These are phyloP conservation scores for Zeus faber DNA, from an alignment of 2,113 vertebrate genomes.

Conservation along the genomic window DNA sequence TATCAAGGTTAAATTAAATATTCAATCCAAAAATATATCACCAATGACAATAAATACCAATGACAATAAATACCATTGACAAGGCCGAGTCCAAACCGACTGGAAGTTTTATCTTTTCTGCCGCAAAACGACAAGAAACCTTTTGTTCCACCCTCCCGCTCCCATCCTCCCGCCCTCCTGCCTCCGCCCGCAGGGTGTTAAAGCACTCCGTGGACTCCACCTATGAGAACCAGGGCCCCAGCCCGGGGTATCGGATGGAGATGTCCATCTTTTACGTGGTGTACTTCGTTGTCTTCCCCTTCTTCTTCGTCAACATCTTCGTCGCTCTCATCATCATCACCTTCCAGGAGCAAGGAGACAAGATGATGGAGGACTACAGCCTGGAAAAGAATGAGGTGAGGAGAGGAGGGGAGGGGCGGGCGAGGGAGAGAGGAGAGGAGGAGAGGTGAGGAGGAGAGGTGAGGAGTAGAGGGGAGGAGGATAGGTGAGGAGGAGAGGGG, in stretches of 20 bases:
- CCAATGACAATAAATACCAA: no score
- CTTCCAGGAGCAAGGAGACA: slow-evolving; percentile 9
- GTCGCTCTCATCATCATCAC: slow-evolving; percentile 10
- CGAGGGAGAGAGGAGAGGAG: neutral
- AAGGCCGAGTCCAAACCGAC: no score
- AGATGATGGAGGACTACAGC: slow-evolving; percentile 14
- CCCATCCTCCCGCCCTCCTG: neutral
- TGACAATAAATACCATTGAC: no score
- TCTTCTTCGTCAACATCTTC: slow-evolving; percentile 16
- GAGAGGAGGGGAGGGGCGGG: neutral
- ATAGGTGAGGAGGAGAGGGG: neutral
- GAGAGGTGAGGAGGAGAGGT: neutral
- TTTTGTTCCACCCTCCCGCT: no score
- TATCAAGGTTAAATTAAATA: no score
- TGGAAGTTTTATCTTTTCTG: no score
- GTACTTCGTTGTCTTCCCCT: slow-evolving; percentile 15
- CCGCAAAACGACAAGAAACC: no score
- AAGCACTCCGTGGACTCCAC: slow-evolving; percentile 9
- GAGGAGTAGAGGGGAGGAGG: neutral
- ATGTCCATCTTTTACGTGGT: slow-evolving; percentile 11
- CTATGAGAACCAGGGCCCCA: slow-evolving; percentile 12
- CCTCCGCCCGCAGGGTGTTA: neutral
- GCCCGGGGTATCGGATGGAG: slow-evolving; percentile 8
- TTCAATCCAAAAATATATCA: no score
- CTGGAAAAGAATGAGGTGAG: slow-evolving; percentile 10